These are phyloP conservation scores for Heterohyrax brucei DNA, from an alignment of 2,797 vertebrate species.

Conservation along the genomic window DNA sequence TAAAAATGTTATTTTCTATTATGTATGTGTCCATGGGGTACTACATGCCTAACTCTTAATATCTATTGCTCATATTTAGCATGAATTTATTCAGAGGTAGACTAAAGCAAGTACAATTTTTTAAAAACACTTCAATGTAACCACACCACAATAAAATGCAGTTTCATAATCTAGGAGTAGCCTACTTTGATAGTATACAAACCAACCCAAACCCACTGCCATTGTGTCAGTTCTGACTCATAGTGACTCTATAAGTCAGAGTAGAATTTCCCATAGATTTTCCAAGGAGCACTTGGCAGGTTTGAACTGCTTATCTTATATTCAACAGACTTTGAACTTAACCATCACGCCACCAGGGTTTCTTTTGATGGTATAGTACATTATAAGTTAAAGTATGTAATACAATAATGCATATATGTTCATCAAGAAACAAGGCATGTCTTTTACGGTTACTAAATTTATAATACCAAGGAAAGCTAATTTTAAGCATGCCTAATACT, in stretches of 20 bases:
- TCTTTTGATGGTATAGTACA: no score
- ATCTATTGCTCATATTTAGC: background rate
- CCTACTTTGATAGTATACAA: background rate
- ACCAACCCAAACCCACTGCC: no score
- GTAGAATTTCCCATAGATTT: no score
- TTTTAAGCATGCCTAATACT: background rate
- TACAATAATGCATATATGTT: background rate
- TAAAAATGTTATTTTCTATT: conserved; percentile 1
- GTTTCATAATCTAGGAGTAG: background rate
- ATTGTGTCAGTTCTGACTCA: no score
- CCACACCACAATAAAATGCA: background rate
- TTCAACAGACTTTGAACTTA: no score
- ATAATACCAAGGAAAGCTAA: background rate
- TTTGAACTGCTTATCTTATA: no score
- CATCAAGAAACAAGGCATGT: background rate
- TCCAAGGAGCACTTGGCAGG: no score
- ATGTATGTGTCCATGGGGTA: background rate
- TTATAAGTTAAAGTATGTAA: background rate
- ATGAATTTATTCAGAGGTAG: background rate
- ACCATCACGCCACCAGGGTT: no score
- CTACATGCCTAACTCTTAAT: background rate
- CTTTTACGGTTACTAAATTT: conserved; percentile 27
- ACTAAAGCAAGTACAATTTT: background rate
- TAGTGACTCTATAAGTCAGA: no score
- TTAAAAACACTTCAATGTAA: background rate